Evolutionary conservation across 2,797 vertebrate genomes (phyloP), one percentile per base, ranked within the genome.

Genomic region (Myripristis murdjan): DNA sequence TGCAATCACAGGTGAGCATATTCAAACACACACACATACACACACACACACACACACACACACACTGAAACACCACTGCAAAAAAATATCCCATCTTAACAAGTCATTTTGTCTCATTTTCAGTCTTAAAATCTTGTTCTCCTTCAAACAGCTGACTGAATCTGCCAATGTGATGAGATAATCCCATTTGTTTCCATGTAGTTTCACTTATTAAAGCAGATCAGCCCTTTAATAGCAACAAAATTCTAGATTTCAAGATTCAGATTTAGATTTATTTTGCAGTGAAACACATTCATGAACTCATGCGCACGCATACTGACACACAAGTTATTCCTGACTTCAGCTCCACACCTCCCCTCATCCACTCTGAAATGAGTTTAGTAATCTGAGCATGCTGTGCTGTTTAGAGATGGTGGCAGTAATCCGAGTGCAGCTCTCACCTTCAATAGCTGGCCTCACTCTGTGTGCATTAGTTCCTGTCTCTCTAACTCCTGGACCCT

Each of bases 301-400:
- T 65, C 41, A 69, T 79, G 53, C 75, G 26, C 75, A 76, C 60
- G 43, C 57, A 79, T 47, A 33, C 62, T 64, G 23, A 52, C 58
- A 35, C 65, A 72, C 26, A 44, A n/a, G 37, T 64, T 65, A 69
- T 62, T 56, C 54, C 66, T 39, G 55, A 44, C 61, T 75, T 59
- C 46, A 33, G 67, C 64, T n/a, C n/a, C 41, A 48, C 75, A 73
- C 43, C 64, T 80, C 65, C 39, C 63, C 56, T 61, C 69, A 79
- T 75, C 64, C 39, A 18, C 60, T 57, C 68, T 73, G 68, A 67
- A 83, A 80, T 63, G 28, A 72, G 71, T 72, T 81, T 70, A 79
- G 79, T 83, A 87, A 92, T 88, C 82, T 85, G 58, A 84, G 77
- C 59, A 52, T 83, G 73, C 88, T 81, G 80, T 52, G 68, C 74